phyloP scores from a whole-genome alignment of 2,888 invertebrate genomes.

The Trachelus troglodyta region DNA sequence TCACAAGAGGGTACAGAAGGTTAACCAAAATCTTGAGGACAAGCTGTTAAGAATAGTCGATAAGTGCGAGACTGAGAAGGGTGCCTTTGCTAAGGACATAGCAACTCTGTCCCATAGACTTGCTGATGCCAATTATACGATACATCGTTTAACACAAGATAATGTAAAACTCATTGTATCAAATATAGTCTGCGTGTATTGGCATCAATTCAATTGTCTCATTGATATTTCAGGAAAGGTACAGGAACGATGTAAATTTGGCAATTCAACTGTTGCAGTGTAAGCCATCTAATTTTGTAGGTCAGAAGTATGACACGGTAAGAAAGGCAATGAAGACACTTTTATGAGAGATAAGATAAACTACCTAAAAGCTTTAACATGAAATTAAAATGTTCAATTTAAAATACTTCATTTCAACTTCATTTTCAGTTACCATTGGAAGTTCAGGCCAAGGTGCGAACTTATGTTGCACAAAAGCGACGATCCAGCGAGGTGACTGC shows the following conservation, averaged over 20 bases:
- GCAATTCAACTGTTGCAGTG: slow-evolving; percentile 95
- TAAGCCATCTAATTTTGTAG: slow-evolving; percentile 93
- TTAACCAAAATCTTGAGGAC: slow-evolving; percentile 95
- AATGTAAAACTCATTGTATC: slow-evolving; percentile 73
- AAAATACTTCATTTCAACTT: background rate
- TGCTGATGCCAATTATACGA: slow-evolving; percentile 86
- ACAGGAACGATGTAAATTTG: slow-evolving; percentile 91
- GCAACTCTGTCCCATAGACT: slow-evolving; percentile 85
- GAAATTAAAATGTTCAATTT: background rate
- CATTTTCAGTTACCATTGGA: slow-evolving; percentile 85
- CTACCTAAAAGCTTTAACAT: background rate
- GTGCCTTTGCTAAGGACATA: slow-evolving; percentile 86
- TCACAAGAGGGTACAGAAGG: slow-evolving; percentile 91
- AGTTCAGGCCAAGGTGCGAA: slow-evolving; percentile 89
- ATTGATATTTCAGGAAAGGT: slow-evolving; percentile 81
- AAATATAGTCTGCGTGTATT: background rate
- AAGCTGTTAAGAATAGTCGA: slow-evolving; percentile 92
- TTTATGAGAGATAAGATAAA: too few relatives aligned
- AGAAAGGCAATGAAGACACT: slow-evolving; percentile 62
- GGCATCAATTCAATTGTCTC: slow-evolving; percentile 22
- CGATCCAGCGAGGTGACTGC: slow-evolving; percentile 67
- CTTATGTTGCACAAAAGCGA: slow-evolving; percentile 77
- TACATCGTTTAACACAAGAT: slow-evolving; percentile 85
- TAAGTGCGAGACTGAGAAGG: slow-evolving; percentile 90
- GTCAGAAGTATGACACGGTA: slow-evolving; percentile 90